Conservation (phyloP, 2,888 invertebrate genomes). For the Himalopsyche anomala region DNA sequence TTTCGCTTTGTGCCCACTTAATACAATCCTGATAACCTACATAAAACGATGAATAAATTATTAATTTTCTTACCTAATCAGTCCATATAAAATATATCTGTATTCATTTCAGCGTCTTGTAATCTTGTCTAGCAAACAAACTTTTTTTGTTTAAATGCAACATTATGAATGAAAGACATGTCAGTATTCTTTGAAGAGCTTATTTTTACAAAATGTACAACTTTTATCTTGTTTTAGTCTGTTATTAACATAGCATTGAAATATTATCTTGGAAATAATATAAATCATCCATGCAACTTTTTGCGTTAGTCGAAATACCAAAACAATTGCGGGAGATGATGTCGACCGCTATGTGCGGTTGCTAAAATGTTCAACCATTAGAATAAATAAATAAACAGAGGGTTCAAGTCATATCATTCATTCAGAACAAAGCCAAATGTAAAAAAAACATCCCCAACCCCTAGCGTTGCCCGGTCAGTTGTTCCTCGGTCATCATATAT, state of each 20-base stretch:
- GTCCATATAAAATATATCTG: no score
- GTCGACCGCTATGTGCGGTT: background rate
- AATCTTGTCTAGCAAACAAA: no score
- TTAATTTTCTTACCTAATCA: no score
- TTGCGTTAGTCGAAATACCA: background rate
- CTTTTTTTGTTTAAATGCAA: no score
- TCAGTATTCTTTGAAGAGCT: no score
- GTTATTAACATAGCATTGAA: background rate
- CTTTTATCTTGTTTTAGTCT: background rate
- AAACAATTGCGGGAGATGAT: conserved; percentile 19
- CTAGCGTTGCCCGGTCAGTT: conserved; percentile 1
- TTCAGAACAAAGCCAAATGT: conserved; percentile 45
- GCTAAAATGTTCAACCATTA: conserved; percentile 46
- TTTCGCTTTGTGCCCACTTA: no score
- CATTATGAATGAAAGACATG: no score
- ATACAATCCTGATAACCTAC: no score
- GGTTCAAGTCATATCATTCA: conserved; percentile 47
- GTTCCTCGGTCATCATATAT: conserved; percentile 45
- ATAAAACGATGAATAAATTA: no score
- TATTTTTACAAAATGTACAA: no score
- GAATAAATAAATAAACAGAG: conserved; percentile 50
- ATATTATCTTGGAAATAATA: background rate
- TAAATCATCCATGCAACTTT: background rate
- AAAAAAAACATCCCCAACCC: background rate
- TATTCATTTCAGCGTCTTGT: no score